A percentile compares a stretch with the other conserved stretches of the same genome.
Conservation (phyloP, 2,113 vertebrate genomes). For the Grus americana region DNA sequence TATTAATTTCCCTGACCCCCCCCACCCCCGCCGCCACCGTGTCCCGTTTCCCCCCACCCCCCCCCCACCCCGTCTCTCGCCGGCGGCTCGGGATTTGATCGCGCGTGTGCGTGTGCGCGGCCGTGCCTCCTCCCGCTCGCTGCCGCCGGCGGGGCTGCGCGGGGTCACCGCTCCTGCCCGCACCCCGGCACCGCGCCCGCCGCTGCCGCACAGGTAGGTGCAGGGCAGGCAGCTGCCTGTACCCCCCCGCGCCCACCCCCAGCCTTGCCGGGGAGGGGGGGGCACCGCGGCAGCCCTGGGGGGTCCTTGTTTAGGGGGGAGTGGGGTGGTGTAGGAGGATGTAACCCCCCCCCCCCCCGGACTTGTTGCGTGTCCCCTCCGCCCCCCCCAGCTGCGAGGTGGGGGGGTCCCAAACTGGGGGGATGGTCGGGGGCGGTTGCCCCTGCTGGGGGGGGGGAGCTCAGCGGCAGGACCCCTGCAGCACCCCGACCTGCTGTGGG, state of each 20-base stretch:
- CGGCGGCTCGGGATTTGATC: neutral
- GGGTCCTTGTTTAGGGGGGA: neutral
- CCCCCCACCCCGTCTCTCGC: neutral
- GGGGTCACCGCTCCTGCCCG: neutral
- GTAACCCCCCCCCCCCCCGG: neutral
- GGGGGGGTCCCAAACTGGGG: too few species aligned
- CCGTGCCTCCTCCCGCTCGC: neutral
- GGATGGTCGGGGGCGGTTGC: neutral
- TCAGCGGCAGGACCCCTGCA: neutral
- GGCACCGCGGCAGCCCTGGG: too few species aligned
- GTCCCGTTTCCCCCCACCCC: neutral
- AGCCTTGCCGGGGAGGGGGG: too few species aligned
- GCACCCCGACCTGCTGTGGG: rapidly evolving
- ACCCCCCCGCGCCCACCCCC: neutral
- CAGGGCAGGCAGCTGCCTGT: neutral
- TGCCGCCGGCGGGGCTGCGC: neutral
- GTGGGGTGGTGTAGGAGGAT: neutral
- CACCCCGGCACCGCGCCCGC: neutral
- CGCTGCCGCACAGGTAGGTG: neutral
- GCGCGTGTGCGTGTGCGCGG: neutral
- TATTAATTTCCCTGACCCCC: neutral
- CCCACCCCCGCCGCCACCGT: neutral
- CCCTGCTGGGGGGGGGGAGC: too few species aligned
- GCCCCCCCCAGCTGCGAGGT: too few species aligned
- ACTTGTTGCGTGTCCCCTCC: neutral